These are phyloP conservation scores for Drosophila subobscura DNA, from an alignment of 1,140 invertebrate species.

Conservation along the genomic window DNA sequence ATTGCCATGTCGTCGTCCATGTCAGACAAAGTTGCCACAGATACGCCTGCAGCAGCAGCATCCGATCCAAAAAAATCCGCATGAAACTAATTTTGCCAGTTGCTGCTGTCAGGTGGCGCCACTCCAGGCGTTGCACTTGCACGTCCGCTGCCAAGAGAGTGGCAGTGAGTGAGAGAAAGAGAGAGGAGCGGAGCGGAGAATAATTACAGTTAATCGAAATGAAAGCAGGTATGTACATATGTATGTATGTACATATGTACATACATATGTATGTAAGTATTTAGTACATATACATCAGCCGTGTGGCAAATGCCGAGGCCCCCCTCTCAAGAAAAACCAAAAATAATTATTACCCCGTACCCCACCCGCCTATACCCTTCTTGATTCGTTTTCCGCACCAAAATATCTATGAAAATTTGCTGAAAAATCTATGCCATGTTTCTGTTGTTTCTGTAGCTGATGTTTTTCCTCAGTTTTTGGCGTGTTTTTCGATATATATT, in stretches of 20 bases:
- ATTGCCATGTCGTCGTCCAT: conserved; percentile 60
- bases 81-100: not conserved
- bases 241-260: no score
- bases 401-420: conserved; percentile 66
- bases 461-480: conserved; percentile 20
- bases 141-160: conserved; percentile 12
- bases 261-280: no score
- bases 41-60: conserved; percentile 2
- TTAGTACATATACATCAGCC: not conserved
- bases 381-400: conserved; percentile 11
- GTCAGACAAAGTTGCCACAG: conserved; percentile 57
- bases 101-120: not conserved
- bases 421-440: conserved; percentile 58
- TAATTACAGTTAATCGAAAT: conserved; percentile 48
- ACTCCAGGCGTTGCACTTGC: conserved; percentile 20
- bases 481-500: conserved; percentile 11
- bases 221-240: conserved; percentile 7
- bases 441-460: conserved; percentile 27
- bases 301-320: not conserved
- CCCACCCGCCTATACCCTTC: conserved; percentile 6
- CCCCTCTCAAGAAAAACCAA: conserved; percentile 1
- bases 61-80: conserved; percentile 2
- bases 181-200: conserved; percentile 13
- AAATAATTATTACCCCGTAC: conserved; percentile 38
- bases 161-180: not conserved